Percentiles rank a stretch among this genome's conserved stretches.
Evolutionary conservation across 2,888 invertebrate genomes (phyloP).

Genomic region (Escarpia spicata): DNA sequence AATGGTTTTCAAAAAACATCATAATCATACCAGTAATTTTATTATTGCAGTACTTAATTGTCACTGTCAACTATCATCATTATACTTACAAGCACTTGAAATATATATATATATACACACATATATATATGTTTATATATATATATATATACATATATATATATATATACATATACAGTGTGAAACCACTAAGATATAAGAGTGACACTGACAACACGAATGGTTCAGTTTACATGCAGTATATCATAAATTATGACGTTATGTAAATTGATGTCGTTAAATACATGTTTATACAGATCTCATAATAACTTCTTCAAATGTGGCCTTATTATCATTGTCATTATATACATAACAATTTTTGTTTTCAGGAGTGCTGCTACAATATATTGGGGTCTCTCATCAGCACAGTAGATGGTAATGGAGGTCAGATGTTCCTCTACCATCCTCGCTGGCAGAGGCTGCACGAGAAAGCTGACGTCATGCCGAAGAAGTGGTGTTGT

Average conservation of each 20-base stretch:
- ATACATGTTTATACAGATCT: background rate
- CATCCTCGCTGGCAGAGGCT: slow-evolving; percentile 21
- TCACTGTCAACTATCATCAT: too few relatives aligned
- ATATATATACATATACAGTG: too few relatives aligned
- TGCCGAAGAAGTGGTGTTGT: slow-evolving; percentile 22
- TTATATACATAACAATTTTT: background rate
- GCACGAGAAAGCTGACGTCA: background rate
- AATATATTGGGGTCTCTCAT: slow-evolving; percentile 22
- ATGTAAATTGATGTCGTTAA: background rate
- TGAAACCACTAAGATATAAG: background rate
- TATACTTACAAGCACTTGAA: too few relatives aligned
- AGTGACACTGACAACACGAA: background rate
- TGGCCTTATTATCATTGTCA: background rate
- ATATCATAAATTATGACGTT: background rate
- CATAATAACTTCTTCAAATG: background rate
- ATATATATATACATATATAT: too few relatives aligned
- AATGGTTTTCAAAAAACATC: background rate
- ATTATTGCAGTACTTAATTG: background rate
- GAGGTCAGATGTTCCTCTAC: slow-evolving; percentile 28
- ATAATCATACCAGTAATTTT: background rate
- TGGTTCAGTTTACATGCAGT: too few relatives aligned
- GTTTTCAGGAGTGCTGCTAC: slow-evolving; percentile 29
- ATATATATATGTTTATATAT: too few relatives aligned
- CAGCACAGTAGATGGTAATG: background rate
- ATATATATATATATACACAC: too few relatives aligned